Evolutionary conservation across 2,113 vertebrate genomes (phyloP).

Genomic region (Tachuris rubrigastra): DNA sequence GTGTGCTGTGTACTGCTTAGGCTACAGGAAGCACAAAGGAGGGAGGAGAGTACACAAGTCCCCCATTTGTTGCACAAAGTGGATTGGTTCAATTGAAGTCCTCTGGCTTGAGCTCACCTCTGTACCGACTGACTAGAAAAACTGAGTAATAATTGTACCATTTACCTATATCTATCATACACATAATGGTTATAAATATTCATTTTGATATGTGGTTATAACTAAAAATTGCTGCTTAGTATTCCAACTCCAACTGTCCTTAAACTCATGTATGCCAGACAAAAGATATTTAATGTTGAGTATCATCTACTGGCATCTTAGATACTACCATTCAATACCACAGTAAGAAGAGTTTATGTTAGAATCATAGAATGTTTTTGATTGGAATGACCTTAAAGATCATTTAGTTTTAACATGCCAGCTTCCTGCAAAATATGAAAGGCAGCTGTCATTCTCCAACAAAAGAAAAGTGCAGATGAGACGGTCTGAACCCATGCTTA

Average conservation of each 20-base stretch:
- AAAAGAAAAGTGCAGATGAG: not conserved
- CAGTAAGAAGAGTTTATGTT: not conserved
- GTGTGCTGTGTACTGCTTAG: fast-evolving
- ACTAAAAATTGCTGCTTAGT: not conserved
- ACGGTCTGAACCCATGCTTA: not conserved
- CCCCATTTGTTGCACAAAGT: not conserved
- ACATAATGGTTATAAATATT: not conserved
- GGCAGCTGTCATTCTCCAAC: not conserved
- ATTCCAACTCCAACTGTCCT: not conserved
- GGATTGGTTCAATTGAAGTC: not conserved
- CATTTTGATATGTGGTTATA: not conserved
- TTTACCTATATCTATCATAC: not conserved
- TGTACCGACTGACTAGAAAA: not conserved
- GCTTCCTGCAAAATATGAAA: not conserved
- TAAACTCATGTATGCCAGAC: not conserved
- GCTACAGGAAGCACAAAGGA: not conserved
- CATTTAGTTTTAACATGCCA: not conserved
- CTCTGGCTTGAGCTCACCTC: not conserved
- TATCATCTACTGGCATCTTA: not conserved
- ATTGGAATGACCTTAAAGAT: not conserved
- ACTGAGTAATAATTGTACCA: not conserved
- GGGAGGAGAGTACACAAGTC: fast-evolving
- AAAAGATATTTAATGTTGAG: not conserved
- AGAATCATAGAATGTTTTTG: not conserved
- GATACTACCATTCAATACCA: not conserved